A percentile compares a stretch with the other conserved stretches of the same genome.
Conservation (phyloP, 2,797 vertebrate genomes). For the Myotis planiceps region DNA sequence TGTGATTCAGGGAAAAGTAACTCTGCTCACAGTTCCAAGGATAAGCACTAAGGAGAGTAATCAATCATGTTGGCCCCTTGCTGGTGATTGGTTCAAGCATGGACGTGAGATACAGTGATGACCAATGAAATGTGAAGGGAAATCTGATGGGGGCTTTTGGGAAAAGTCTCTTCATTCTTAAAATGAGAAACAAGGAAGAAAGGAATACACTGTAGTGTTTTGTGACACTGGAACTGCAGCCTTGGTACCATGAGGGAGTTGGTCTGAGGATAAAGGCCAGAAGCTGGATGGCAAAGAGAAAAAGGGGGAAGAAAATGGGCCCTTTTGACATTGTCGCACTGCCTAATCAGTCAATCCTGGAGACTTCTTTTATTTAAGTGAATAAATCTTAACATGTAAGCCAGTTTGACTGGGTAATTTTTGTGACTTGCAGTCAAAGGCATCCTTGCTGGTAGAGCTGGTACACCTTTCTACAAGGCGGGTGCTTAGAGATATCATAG, state of each 20-base stretch:
- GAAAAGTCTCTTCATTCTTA: not conserved
- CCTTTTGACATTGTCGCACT: not conserved
- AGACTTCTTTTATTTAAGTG: not conserved
- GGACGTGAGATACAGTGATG: not conserved
- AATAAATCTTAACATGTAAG: not conserved
- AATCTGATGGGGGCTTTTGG: not conserved
- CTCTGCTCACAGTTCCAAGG: not conserved
- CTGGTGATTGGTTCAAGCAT: not conserved
- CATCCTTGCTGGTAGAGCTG: not conserved
- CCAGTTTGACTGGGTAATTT: not conserved
- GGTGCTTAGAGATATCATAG: not conserved
- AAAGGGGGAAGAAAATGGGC: not conserved
- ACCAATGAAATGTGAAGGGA: not conserved
- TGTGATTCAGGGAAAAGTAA: not conserved
- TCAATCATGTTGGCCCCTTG: not conserved
- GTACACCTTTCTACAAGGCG: not conserved
- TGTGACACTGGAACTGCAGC: not conserved
- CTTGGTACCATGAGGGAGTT: not conserved
- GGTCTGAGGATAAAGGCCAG: not conserved
- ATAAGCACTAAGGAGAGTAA: not conserved
- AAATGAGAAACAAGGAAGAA: constrained; percentile 1
- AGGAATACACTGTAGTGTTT: not conserved
- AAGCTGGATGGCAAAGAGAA: not conserved
- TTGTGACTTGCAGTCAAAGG: not conserved
- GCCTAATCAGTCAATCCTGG: not conserved